A percentile compares a stretch with the other conserved stretches of the same genome.
Evolutionary conservation across 2,797 vertebrate genomes (phyloP).

Genomic region (Emydoidea blandingii): DNA sequence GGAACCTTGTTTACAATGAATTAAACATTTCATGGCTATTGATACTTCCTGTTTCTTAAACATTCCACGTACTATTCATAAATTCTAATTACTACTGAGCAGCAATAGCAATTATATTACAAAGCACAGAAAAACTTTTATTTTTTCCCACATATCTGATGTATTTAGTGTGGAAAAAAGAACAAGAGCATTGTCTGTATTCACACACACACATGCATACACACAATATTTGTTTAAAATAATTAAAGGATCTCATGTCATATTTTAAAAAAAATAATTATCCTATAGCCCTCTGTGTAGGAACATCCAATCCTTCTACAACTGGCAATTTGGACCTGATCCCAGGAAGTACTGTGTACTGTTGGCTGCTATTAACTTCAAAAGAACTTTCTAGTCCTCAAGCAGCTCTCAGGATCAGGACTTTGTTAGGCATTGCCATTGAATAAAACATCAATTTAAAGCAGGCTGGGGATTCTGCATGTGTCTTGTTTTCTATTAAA

Average conservation of each 20-base stretch:
- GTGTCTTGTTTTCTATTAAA: neutral
- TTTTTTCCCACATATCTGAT: neutral
- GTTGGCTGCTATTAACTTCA: neutral
- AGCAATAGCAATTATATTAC: neutral
- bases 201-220: neutral
- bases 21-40: neutral
- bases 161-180: neutral
- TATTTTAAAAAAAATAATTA: neutral
- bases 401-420: neutral
- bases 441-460: neutral
- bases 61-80: neutral
- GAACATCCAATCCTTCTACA: neutral
- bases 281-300: neutral
- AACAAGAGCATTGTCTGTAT: accelerated
- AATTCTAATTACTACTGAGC: neutral
- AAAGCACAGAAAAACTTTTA: neutral
- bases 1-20: neutral
- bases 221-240: neutral
- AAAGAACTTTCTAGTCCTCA: neutral
- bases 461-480: neutral
- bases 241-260: neutral
- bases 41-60: neutral
- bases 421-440: neutral
- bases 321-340: neutral
- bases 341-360: neutral